A percentile compares a stretch with the other conserved stretches of the same genome.
Conservation (phyloP, 2,113 vertebrate genomes). For the Philantomba maxwellii region DNA sequence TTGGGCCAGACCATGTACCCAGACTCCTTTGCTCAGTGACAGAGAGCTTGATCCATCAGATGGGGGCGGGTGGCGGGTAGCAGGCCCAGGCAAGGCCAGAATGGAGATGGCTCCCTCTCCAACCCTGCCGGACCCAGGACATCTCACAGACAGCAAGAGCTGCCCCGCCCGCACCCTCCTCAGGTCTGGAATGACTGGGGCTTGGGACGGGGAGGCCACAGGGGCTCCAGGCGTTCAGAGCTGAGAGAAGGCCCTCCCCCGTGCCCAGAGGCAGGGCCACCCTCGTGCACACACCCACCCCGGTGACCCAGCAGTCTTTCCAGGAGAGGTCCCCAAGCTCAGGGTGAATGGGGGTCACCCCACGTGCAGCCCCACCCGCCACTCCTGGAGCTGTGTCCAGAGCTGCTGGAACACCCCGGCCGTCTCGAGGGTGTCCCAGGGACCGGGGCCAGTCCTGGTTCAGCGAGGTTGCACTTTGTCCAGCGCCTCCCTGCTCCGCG, state of each 20-base stretch:
- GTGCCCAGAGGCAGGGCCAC: neutral
- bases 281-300: neutral
- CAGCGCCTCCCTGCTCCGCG: slow-evolving; percentile 31
- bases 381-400: neutral
- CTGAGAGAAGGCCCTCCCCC: neutral
- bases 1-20: neutral
- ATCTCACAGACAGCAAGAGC: neutral
- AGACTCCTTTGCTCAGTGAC: neutral
- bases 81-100: neutral
- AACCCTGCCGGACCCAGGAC: neutral
- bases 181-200: fast-evolving
- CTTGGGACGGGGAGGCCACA: neutral
- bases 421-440: slow-evolving; percentile 49
- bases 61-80: no score
- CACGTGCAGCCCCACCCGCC: neutral
- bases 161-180: neutral
- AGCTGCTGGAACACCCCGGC: slow-evolving; percentile 14
- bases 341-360: neutral
- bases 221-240: neutral
- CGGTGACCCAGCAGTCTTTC: neutral
- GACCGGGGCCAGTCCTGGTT: slow-evolving; percentile 6
- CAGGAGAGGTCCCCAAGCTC: neutral
- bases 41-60: neutral
- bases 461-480: slow-evolving; percentile 46
- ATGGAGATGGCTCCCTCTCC: neutral